Evolutionary conservation across 92 coral and sea anemone species (phyloP), one percentile per base, ranked within the genome.

Genomic region (Bergia puertoricense): DNA sequence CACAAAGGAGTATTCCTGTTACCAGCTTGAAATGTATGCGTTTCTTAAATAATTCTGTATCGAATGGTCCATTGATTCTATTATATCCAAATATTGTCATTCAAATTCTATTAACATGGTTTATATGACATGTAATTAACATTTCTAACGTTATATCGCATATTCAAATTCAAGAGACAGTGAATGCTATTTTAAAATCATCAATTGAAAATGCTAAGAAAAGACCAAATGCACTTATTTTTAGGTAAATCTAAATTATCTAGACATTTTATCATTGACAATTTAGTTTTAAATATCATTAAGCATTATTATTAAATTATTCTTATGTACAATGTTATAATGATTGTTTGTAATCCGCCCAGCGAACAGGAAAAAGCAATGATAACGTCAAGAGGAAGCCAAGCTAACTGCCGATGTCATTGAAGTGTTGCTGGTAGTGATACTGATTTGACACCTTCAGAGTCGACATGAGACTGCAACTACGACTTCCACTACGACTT

Each of bases 41-140:
- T 67, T 62, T 82, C 40, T n/a, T 23, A 75, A 43, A 43, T 67
- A 83, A 66, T 67, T 83, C 77, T 43, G 36, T n/a, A 23, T 67
- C 44, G 44, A 11, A 67, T 67, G 86, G 77, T 44, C 57, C 22
- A 38, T 6, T 68, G 77, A 46, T 43, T 66, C 77, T 82, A 22
- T 82, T 82, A 59, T 82, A 23, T 14, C 56, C 16, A 45, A 20
- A 59, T 2, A 82, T 67, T 82, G 48, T 39, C 18, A 82, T 67
- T 82, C 77, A 82, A 66, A 82, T 82, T 38, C 57, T 9, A 39
- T 30, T 30, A 30, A 13, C 15, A 74, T 4, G 39, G 18, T 6
- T 74, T 39, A 39, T 38, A 8, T 54, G 59, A 54, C 46, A 74
- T 3, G 42, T 15, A 38, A 74, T 74, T 74, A 74, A 40, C 11